Base-by-base conservation (phyloP, 2,888 invertebrate genomes). In the Aporophyla lueneburgensis region DNA sequence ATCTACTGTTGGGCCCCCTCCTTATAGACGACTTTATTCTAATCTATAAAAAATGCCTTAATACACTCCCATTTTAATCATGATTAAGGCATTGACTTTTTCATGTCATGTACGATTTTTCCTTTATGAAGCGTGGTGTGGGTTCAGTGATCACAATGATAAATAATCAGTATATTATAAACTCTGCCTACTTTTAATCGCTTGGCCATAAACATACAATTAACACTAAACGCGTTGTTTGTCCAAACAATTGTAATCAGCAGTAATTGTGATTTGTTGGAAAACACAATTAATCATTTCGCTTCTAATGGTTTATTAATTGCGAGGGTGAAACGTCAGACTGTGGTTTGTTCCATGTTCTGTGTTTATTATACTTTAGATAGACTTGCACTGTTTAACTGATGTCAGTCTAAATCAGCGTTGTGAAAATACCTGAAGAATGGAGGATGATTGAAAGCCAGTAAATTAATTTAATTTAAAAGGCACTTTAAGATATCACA, bases 211-310 rank as follows among this genome's bases (percentile, higher is more conserved):
- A 9, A 54, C 59, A 69, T 58, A 49, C 16, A 49, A 40, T 67
- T 77, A 76, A 66, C 76, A 61, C 46, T 40, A 65, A 82, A 49
- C 16, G 49, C 61, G 21, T 62, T 78, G 79, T 80, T 83, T 69
- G 59, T 65, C 21, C 33, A 66, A 54, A 65, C 63, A 83, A 54
- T 65, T 69, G 24, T 65, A 63, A 80, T 83, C 49, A 79, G 49
- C 43, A 65, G 66, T 78, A 40, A 59, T 78, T 49, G 40, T 76
- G 66, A 67, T 56, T 83, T 59, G 84, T 61, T 53, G 65, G 70
- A 69, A 80, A 83, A 79, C 71, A 43, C 70, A 66, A 83, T 83
- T 70, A 51, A 78, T 80, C 84, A 80, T 80, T 83, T 66, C 14
- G 10, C 21, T 59, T 21, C 59, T 83, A 83, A 83, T 78, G 70